A percentile compares a stretch with the other conserved stretches of the same genome.
These are phyloP conservation scores for Pterostichus madidus DNA, from an alignment of 2,888 invertebrate species.

Conservation along the genomic window DNA sequence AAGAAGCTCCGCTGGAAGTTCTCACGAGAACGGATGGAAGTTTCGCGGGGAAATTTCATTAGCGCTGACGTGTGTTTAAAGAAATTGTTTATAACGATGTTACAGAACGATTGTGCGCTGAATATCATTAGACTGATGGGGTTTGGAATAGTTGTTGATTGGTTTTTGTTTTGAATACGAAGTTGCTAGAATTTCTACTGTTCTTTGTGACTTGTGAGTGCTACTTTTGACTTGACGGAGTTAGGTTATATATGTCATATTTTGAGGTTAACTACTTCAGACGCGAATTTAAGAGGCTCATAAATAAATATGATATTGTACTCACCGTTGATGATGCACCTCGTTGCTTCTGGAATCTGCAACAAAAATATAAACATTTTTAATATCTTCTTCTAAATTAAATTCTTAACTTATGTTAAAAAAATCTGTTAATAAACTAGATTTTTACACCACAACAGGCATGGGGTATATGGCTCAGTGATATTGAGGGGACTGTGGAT, in stretches of 20 bases:
- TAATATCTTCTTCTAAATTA: too few species aligned
- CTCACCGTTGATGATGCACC: background rate
- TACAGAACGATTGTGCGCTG: constrained; percentile 31
- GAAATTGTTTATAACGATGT: constrained; percentile 49
- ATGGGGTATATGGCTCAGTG: too few species aligned
- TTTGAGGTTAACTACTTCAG: background rate
- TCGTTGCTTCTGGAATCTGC: background rate
- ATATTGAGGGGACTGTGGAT: too few species aligned
- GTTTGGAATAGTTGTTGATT: constrained; percentile 28
- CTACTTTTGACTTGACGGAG: too few species aligned
- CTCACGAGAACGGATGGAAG: constrained; percentile 4
- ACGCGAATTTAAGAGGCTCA: background rate
- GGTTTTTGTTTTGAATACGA: constrained; percentile 33
- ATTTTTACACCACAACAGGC: too few species aligned
- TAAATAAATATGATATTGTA: background rate
- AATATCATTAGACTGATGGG: constrained; percentile 39
- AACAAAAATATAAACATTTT: background rate
- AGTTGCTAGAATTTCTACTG: background rate
- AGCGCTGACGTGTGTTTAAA: constrained; percentile 32
- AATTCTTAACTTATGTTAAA: too few species aligned
- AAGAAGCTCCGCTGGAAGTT: background rate
- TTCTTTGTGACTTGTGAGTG: background rate
- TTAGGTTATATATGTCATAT: background rate
- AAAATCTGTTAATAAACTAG: too few species aligned
- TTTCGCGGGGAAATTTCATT: constrained; percentile 30